phyloP scores from a whole-genome alignment of 2,113 vertebrate genomes.

The Apeltes quadracus region DNA sequence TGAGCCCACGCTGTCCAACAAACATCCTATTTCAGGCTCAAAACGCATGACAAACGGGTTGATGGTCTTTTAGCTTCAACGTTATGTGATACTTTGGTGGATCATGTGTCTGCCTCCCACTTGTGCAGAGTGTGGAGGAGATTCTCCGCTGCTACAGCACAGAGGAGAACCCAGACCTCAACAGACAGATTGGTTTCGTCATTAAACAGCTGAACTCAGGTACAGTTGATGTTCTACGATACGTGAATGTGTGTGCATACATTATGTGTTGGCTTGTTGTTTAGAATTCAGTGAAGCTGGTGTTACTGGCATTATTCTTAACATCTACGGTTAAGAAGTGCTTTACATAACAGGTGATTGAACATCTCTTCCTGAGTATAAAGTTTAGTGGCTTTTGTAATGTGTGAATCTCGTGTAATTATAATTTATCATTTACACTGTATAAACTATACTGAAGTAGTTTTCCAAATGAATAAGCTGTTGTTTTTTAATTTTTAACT shows the following conservation, averaged over 20 bases:
- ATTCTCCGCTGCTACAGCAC: slow-evolving; percentile 91
- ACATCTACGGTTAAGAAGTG: background rate
- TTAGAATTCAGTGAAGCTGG: background rate
- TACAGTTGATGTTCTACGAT: no score
- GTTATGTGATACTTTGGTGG: background rate
- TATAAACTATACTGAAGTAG: background rate
- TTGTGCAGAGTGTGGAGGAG: slow-evolving; percentile 91
- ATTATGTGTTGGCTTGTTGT: background rate
- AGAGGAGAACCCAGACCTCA: slow-evolving; percentile 89
- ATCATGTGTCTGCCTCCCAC: slow-evolving; percentile 24
- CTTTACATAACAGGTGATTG: background rate
- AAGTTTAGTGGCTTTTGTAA: background rate
- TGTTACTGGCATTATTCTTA: background rate
- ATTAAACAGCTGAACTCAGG: slow-evolving; percentile 93
- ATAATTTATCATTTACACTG: background rate
- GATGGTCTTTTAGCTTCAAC: background rate
- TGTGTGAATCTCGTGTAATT: background rate
- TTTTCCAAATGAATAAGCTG: background rate
- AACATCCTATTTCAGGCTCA: background rate
- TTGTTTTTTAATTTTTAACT: background rate
- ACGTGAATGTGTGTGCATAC: background rate
- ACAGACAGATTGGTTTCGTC: slow-evolving; percentile 93
- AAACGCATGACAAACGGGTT: background rate
- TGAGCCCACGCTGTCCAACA: background rate
- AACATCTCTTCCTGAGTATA: background rate